These are phyloP conservation scores for Parnassius apollo DNA, from an alignment of 2,888 invertebrate genomes.

Conservation along the genomic window DNA sequence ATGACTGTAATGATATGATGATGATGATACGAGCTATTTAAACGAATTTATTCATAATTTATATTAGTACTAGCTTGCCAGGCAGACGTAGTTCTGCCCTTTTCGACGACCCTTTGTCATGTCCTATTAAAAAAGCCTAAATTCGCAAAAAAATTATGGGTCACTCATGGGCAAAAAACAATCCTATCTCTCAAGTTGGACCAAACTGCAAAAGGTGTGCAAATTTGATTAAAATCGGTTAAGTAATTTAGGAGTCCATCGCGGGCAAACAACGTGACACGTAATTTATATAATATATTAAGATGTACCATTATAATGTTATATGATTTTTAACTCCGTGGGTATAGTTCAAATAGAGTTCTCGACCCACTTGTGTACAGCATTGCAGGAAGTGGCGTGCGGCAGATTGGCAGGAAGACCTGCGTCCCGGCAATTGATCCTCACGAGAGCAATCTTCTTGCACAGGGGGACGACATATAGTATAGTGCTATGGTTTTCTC, in stretches of 20 bases:
- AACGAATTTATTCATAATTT: background rate
- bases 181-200: too few relatives aligned
- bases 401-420: slow-evolving; percentile 35
- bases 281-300: background rate
- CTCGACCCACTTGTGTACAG: slow-evolving; percentile 28
- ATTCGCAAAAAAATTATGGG: too few relatives aligned
- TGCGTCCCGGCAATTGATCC: slow-evolving; percentile 36
- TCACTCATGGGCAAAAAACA: too few relatives aligned
- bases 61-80: background rate
- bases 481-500: background rate
- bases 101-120: too few relatives aligned
- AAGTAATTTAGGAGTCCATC: too few relatives aligned
- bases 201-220: too few relatives aligned
- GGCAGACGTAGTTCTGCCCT: too few relatives aligned
- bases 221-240: too few relatives aligned
- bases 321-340: slow-evolving; percentile 6
- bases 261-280: too few relatives aligned
- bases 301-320: too few relatives aligned
- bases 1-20: too few relatives aligned
- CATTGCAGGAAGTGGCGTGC: slow-evolving; percentile 31
- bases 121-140: too few relatives aligned
- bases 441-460: slow-evolving; percentile 29
- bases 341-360: slow-evolving; percentile 21
- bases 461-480: slow-evolving; percentile 17
- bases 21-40: background rate